Evolutionary conservation across 2,113 vertebrate species (phyloP), one percentile per base, ranked within the genome.

Genomic region (Probosciger aterrimus): DNA sequence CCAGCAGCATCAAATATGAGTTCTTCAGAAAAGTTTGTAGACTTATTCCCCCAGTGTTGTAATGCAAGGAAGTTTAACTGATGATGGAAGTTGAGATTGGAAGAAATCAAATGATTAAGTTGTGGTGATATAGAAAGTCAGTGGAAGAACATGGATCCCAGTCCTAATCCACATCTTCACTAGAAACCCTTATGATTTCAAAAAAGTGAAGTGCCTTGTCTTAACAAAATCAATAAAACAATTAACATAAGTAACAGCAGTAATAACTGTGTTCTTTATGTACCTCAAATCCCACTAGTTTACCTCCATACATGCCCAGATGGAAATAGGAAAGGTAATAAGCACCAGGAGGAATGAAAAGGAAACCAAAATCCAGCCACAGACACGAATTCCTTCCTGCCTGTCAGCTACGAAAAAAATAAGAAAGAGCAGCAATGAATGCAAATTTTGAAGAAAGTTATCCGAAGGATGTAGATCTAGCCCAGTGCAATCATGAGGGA

Each of bases 261-360:
- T 44, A 13, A 46, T 33, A 57, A 75, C 0, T 47, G 5, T 4
- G 4, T 49, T 71, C 20, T 41, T 62, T 53, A 24, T 16, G 18
- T 44, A 15, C 11, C 22, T 59, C 62, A 67, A 1, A 93, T 94
- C 33, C 80, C 88, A 67, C 18, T 64, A 75, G 11, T 11, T 97
- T 98, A 99, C 99, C 98, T 99, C 99, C 33, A 99, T 50, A 93
- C 98, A 98, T 60, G 98, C 96, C 98, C 98, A 99, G 94, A 99
- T 95, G 49, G 98, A 99, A 92, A 99, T 0, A 9, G 98, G 98
- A 88, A 99, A 99, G 12, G 98, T 98, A 13, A 97, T 18, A 30
- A 98, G 2, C 35, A 98, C 86, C n/a, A 99, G 95, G 8, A 99
- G 6, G 39, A 97, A 96, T 19, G 98, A 98, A 14, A 99, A 22